Base-by-base conservation (phyloP, 2,113 vertebrate species). In the Erinaceus europaeus region DNA sequence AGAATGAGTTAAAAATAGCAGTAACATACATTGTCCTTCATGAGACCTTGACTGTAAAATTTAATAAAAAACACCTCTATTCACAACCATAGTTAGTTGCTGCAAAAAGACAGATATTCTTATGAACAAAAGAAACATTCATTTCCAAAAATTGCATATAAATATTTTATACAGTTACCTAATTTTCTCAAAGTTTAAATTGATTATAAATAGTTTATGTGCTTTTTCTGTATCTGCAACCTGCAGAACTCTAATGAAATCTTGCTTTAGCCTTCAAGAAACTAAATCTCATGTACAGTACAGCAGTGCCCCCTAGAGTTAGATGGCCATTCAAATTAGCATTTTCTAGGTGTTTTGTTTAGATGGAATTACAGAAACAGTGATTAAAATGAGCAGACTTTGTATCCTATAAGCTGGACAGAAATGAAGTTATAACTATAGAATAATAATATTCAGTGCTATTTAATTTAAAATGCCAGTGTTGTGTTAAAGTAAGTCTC, bases 261-360 rank as follows among this genome's bases (percentile, higher is more conserved):
- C 80, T 89, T 90, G 83, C 91, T 93, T 96, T 91, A 95, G 44
- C 86, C 74, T 93, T 88, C 81, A 84, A 48, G 36, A 90, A 84
- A 55, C 42, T 34, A 2, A 10, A 74, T 10, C n/a, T 46, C 29
- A 89, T 94, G 50, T 14, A 68, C 34, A 52, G 95, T 94, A 68
- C 96, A 57, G 90, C 92, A 98, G 92, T 91, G 97, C 97, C 97
- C 97, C 96, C 97, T 97, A 90, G 94, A 96, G 97, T n/a, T 42
- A 5, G 25, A 68, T 11, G 32, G 12, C 13, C 69, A 74, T 72
- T 53, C 27, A 52, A 68, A 91, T 79, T 20, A 0, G 71, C 46
- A 15, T 0, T 0, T 11, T 87, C 21, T 53, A 82, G 50, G 46
- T 80, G 13, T 68, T 61, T 62, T 46, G 8, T 76, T 93, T 38